A percentile compares a stretch with the other conserved stretches of the same genome.
These are phyloP conservation scores for Andrena chrysosceles DNA, from an alignment of 2,888 invertebrate genomes.

Conservation along the genomic window DNA sequence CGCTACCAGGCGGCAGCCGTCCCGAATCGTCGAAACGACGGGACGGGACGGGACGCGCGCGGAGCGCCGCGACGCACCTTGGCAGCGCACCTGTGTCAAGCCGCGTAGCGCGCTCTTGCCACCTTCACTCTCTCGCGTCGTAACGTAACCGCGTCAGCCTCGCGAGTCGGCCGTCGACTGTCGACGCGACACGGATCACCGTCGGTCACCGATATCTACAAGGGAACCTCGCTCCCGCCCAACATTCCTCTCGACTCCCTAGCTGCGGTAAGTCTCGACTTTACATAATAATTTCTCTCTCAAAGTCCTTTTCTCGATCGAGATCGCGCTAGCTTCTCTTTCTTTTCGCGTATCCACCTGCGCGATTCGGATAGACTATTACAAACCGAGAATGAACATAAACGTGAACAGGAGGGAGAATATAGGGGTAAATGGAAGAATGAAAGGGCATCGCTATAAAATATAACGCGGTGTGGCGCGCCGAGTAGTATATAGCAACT, in stretches of 20 bases:
- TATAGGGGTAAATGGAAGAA: background rate
- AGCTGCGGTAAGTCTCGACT: constrained; percentile 40
- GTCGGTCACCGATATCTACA: constrained; percentile 12
- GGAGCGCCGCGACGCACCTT: constrained; percentile 59
- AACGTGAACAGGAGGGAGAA: background rate
- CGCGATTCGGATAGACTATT: background rate
- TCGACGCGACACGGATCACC: constrained; percentile 55
- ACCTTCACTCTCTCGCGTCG: constrained; percentile 70
- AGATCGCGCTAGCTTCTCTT: background rate
- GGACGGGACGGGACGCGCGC: constrained; percentile 62
- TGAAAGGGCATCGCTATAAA: too few species aligned
- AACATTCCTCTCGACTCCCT: constrained; percentile 9
- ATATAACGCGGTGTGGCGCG: background rate
- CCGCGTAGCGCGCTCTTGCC: constrained; percentile 72
- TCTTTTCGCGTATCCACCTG: background rate
- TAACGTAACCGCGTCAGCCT: constrained; percentile 58
- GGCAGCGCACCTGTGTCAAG: constrained; percentile 82
- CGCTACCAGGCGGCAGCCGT: constrained; percentile 80
- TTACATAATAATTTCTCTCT: background rate
- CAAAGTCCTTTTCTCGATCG: background rate
- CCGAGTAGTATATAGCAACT: too few species aligned
- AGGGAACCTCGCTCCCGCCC: background rate
- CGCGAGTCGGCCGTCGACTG: constrained; percentile 55
- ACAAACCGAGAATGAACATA: background rate
- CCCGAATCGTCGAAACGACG: constrained; percentile 49